Base-by-base conservation (phyloP, 2,797 vertebrate genomes). In the Melanotaenia pygmaea region DNA sequence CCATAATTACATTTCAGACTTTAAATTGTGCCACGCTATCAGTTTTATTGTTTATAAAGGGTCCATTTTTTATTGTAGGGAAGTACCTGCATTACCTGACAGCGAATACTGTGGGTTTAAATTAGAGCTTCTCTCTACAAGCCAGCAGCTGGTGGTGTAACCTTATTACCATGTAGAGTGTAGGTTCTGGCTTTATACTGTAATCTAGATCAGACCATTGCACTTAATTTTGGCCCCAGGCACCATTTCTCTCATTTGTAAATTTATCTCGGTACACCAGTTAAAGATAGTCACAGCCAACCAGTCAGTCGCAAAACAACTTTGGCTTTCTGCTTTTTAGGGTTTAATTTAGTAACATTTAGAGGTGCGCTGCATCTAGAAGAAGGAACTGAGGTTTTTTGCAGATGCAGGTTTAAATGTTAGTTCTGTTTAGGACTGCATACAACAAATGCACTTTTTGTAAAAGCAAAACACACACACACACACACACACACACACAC, bases 71-170 rank as follows among this genome's bases (percentile, higher is more conserved):
- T 0, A 7, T 20, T 57, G 7, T 30, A n/a, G 67, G 75, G 2
- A 83, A 81, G 59, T 43, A 77, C 80, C 67, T 43, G 8, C 1
- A 1, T 10, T 24, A 56, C 58, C 60, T 38, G 2, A 2, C 30
- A 64, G 1, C 40, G 26, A 30, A 40, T 16, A 51, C 10, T 70
- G 64, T 35, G 40, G 54, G 51, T 14, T 0, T 0, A 67, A 32
- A 72, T 61, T 4, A 26, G 4, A 30, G 18, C 1, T 2, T 0
- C 0, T 28, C 1, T 5, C 24, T 0, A 0, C 24, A 53, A 5
- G 3, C 7, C 13, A 20, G 5, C 0, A 1, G 0, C 20, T n/a
- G 37, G 28, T n/a, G 4, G 32, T 64, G 59, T 1, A 5, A 7
- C 1, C 7, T 12, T n/a, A 24, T 26, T 0, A 62, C 2, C 9